These are phyloP conservation scores for Acleris holmiana DNA, from an alignment of 2,888 invertebrate species.

Conservation along the genomic window DNA sequence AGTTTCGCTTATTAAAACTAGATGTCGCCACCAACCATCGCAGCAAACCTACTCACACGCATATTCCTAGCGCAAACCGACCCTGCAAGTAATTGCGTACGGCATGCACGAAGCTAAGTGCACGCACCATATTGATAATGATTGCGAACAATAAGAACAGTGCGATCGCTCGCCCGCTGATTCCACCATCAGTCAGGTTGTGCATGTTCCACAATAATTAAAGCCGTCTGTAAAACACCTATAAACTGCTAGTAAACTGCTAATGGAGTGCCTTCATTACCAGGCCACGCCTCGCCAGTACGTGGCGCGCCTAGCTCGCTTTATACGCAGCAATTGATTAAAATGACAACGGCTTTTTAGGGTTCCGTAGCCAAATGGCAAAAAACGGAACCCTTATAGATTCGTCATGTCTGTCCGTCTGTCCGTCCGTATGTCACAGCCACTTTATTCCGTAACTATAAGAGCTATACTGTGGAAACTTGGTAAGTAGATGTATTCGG, in stretches of 20 bases:
- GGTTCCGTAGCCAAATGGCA: too few species aligned
- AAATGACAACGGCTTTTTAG: conserved; percentile 36
- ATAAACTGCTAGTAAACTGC: conserved; percentile 72
- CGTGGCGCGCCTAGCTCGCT: conserved; percentile 61
- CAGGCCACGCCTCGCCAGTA: conserved; percentile 63
- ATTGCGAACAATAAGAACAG: conserved; percentile 35
- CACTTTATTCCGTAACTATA: too few species aligned
- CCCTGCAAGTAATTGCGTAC: conserved; percentile 27
- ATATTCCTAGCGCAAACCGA: not conserved
- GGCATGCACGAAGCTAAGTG: conserved; percentile 29
- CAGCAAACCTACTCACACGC: not conserved
- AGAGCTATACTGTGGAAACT: too few species aligned
- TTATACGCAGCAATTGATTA: conserved; percentile 40
- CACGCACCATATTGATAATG: conserved; percentile 37
- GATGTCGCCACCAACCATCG: not conserved
- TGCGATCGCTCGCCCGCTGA: conserved; percentile 22
- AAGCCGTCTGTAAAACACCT: conserved; percentile 71
- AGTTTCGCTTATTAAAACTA: not conserved
- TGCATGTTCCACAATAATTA: conserved; percentile 73
- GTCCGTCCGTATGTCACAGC: too few species aligned
- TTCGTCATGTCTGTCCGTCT: too few species aligned
- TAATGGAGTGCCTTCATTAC: conserved; percentile 70
- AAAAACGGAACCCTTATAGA: too few species aligned
- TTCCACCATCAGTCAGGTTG: conserved; percentile 50
- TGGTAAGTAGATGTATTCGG: too few species aligned